phyloP scores from a whole-genome alignment of 2,797 vertebrate species.

The Hemibagrus guttatus region DNA sequence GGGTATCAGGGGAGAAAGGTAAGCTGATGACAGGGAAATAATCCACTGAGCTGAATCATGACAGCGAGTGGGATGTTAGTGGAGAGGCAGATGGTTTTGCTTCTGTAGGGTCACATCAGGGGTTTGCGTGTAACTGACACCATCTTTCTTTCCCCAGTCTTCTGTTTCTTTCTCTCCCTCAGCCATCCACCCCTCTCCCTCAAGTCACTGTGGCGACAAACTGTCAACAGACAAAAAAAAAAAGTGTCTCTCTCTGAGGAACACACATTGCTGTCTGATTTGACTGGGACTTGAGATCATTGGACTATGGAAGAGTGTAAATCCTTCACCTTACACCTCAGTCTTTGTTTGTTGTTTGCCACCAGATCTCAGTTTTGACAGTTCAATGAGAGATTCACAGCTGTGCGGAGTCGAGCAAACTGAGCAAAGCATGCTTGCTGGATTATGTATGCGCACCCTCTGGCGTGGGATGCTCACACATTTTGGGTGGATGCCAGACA shows the following conservation, averaged over 20 bases:
- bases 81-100: conserved; percentile 25
- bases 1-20: not conserved
- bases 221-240: not conserved
- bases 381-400: not conserved
- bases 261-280: not conserved
- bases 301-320: not conserved
- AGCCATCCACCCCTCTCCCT: not conserved
- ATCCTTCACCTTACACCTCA: not conserved
- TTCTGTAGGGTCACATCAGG: not conserved
- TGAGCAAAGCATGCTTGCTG: not conserved
- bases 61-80: conserved; percentile 14
- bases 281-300: conserved; percentile 8
- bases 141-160: not conserved
- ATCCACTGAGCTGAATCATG: conserved; percentile 9
- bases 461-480: not conserved
- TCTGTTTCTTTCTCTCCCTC: not conserved
- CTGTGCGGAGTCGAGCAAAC: not conserved
- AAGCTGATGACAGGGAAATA: conserved; percentile 1
- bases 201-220: not conserved
- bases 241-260: not conserved
- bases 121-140: not conserved
- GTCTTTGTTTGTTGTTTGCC: not conserved
- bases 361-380: not conserved
- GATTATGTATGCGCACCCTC: not conserved
- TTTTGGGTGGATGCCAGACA: not conserved